phyloP scores from a whole-genome alignment of 2,113 vertebrate species.

The Isurus oxyrinchus region DNA sequence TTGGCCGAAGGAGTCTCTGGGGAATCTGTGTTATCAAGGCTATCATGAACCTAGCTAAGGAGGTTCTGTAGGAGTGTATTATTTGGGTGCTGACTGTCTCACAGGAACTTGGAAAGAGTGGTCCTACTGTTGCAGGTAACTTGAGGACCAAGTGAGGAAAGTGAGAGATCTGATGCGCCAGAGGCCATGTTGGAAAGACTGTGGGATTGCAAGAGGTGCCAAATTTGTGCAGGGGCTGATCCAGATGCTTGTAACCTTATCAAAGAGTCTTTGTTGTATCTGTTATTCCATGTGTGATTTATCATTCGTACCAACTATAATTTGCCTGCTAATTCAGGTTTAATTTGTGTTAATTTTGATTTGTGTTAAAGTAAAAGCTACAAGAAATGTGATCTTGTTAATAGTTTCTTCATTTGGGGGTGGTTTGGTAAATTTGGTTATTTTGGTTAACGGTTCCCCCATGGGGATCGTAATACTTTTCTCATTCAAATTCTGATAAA shows the following conservation, averaged over 20 bases:
- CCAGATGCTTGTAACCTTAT: not conserved
- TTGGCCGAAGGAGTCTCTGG: too few species aligned
- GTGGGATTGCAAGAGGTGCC: not conserved
- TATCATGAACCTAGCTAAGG: too few species aligned
- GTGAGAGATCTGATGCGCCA: not conserved
- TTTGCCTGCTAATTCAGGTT: not conserved
- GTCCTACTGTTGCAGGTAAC: too few species aligned
- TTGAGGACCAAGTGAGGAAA: not conserved
- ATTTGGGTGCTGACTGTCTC: too few species aligned
- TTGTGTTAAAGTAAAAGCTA: not conserved
- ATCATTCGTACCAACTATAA: not conserved
- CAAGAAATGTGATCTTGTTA: not conserved
- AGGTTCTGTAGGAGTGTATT: too few species aligned
- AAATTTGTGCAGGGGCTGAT: not conserved
- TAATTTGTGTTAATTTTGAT: not conserved
- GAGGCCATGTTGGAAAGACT: not conserved
- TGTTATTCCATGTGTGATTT: not conserved
- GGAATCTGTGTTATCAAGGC: too few species aligned
- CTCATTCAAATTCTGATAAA: constrained; percentile 24
- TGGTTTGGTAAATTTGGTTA: not conserved
- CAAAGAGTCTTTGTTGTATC: not conserved
- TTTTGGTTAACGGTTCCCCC: not conserved
- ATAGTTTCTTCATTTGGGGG: not conserved
- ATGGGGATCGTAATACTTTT: not conserved
- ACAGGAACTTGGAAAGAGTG: too few species aligned